Base-by-base conservation (phyloP, 2,888 invertebrate genomes). In the Bellardia pandia region DNA sequence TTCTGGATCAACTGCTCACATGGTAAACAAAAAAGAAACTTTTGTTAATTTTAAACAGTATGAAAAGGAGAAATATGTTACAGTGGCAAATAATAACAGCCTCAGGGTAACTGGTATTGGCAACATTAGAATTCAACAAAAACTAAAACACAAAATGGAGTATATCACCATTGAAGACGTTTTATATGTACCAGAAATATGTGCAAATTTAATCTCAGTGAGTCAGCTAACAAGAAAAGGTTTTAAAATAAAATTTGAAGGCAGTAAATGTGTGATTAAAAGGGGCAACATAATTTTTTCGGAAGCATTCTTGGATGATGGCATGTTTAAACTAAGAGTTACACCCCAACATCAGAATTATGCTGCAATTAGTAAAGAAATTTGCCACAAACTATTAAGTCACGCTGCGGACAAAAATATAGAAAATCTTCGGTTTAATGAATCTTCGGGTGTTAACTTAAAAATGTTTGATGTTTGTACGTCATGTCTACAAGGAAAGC, bases 191-290 rank as follows among this genome's bases (percentile, higher is more conserved):
- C 77, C 81, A 14, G 7, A 76, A 14, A 14, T 86, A 13, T 76
- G 76, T 30, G 40, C 85, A 8, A 79, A 80, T 66, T 64, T 85
- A 2, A 71, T 85, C 14, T 85, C 85, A 5, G 85, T 80, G 13
- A 76, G 80, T 56, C 85, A 81, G 8, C 23, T 85, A 11, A 0
- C 13, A 4, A 42, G 16, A 58, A 86, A 72, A 51, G 85, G 69
- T 23, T 85, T 68, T 42, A 16, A 45, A 6, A 3, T 64, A 3
- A 23, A 66, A 3, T 85, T 80, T 71, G 14, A 11, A n/a, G 51
- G 45, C 13, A 16, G 40, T 51, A 80, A 23, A 48, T 85, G 81
- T 33, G 33, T 2, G 3, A 42, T 77, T 16, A 71, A 8, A 48
- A 8, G 16, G 13, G 13, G 6, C 37, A 53, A 71, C 1, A 56